A percentile compares a stretch with the other conserved stretches of the same genome.
Evolutionary conservation across 2,797 vertebrate species (phyloP).

Genomic region (Falco peregrinus): DNA sequence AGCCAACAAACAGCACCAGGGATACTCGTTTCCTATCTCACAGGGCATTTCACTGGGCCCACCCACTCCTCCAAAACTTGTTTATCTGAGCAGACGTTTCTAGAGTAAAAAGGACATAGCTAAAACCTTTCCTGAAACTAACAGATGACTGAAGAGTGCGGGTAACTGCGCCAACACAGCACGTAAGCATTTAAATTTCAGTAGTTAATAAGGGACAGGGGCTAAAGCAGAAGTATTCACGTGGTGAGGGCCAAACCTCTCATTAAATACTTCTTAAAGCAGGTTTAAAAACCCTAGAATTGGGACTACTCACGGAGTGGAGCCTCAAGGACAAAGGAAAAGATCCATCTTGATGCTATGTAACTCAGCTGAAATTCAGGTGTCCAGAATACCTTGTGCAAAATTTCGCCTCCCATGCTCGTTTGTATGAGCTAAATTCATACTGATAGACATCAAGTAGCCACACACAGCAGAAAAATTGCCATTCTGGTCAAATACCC

Average conservation of each 20-base stretch:
- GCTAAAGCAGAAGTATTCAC: not conserved
- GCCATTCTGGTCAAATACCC: not conserved
- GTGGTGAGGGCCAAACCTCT: not conserved
- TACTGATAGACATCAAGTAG: not conserved
- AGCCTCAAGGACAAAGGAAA: not conserved
- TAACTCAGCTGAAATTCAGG: not conserved
- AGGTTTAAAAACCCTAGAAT: not conserved
- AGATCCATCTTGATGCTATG: not conserved
- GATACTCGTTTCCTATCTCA: not conserved
- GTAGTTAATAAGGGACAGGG: not conserved
- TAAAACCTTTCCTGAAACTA: not conserved
- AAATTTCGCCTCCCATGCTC: not conserved
- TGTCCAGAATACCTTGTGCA: not conserved
- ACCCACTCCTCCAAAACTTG: not conserved
- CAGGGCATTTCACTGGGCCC: not conserved
- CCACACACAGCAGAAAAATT: not conserved
- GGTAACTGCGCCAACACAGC: not conserved
- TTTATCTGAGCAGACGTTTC: not conserved
- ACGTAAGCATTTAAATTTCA: not conserved
- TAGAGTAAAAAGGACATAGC: not conserved
- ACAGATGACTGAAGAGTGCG: not conserved
- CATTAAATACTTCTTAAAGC: not conserved
- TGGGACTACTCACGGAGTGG: accelerated
- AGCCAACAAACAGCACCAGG: not conserved
- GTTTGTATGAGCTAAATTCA: not conserved